Base-by-base conservation (phyloP, 1,140 invertebrate genomes). In the Papilio machaon region DNA sequence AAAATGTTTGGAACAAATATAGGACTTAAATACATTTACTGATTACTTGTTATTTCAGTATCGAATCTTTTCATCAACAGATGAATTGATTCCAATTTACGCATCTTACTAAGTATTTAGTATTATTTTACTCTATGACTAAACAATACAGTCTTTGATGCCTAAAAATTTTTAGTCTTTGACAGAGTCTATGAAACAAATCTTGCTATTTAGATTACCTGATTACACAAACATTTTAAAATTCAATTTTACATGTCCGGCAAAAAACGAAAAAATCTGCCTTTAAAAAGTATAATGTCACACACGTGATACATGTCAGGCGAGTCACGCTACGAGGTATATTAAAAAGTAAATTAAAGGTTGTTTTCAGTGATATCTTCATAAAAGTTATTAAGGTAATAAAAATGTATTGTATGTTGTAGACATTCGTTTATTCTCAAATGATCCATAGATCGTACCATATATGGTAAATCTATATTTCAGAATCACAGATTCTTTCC, bases 321-420 rank as follows among this genome's bases (percentile, higher is more conserved):
- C 30, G 9, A 38, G 64, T 17, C 30, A 70, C 23, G 64, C 23
- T 64, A 23, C 60, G n/a, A 15, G 30, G 13, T 15, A 17, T 15
- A 17, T 70, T 70, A 70, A 38, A 1, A 7, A 70, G 13, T 70
- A 35, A 70, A 70, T 70, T 38, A 35, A 13, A 67, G 64, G 64
- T 67, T 67, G 30, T 15, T 70, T 70, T 70, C 9, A 70, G 5
- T 70, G 9, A 67, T 70, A 13, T 38, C 64, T 67, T 35, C 23
- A 70, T 35, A 70, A 70, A 30, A 70, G 30, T 38, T 70, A 38
- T 70, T 70, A 70, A 35, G 30, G 64, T 8, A 70, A 70, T 64
- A 64, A 64, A 64, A 30, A 23, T 64, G 23, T 2, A 30, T 30
- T 11, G 30, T 64, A 64, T 64, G 23, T 5, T 64, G 23, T 5